Base-by-base conservation (phyloP, 1,140 invertebrate species). In the Drosophila fuyamai region DNA sequence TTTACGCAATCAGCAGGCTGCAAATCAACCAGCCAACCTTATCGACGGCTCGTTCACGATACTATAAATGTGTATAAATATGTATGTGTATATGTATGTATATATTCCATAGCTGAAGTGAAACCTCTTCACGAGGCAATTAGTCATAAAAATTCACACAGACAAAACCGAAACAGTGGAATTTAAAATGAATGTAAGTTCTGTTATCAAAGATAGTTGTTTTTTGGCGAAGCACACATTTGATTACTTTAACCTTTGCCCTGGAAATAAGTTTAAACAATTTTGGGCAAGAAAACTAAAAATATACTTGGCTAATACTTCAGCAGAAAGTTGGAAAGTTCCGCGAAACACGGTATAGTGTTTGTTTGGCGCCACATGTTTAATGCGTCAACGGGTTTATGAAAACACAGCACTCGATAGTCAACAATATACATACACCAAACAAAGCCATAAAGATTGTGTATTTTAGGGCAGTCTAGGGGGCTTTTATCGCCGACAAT, bases 71-170 rank as follows among this genome's bases (percentile, higher is more conserved):
- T 32, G 23, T 23, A 23, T 23, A 23, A n/a, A n/a, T 23, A 18
- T 2, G 2, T 18, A 18, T 18, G 4, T 23, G 18, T 65, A 10
- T 41, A 44, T 32, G 8, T 32, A 2, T 32, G 0, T 7, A 32
- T 32, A 32, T 51, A 50, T 36, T 68, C 41, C 35, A 68, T 67
- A 43, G 41, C 18, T 4, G 10, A 16, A 38, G 16, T 14, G 48
- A n/a, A 32, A 58, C 50, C 47, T 50, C 57, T 58, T 18, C n/a
- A 38, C 36, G 48, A 12, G 40, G 35, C 35, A 59, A 77, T 83
- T 83, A 84, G 44, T 83, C 81, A 83, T 83, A 79, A 60, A 79
- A 68, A 68, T 29, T n/a, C 27, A n/a, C 18, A 55, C 36, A 53
- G 23, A 48, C 16, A 54, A 16, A 43, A 13, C 36, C 36, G n/a